These are phyloP conservation scores for Psittacula echo DNA, from an alignment of 2,797 vertebrate species.

Conservation along the genomic window DNA sequence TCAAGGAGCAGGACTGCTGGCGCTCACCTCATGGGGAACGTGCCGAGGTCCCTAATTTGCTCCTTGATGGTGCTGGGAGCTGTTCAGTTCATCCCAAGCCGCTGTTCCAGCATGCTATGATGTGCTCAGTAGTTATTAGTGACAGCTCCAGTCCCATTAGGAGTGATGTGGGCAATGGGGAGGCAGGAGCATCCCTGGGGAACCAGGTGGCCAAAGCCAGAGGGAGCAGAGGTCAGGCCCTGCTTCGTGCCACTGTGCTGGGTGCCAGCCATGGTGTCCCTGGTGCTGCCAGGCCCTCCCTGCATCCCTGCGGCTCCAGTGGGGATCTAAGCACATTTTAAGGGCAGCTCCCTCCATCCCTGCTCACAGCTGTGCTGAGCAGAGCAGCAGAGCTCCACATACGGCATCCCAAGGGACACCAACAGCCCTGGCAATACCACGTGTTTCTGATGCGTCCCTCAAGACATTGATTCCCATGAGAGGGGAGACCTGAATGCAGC, in stretches of 20 bases:
- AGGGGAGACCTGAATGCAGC: accelerated
- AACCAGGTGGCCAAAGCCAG: accelerated
- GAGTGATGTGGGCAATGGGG: accelerated
- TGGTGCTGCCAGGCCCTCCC: not conserved
- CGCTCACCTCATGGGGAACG: not conserved
- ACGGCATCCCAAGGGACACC: not conserved
- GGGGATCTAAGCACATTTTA: accelerated
- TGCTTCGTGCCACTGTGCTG: not conserved
- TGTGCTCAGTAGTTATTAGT: accelerated
- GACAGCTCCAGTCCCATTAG: not conserved
- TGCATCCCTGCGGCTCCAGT: accelerated
- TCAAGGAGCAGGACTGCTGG: not conserved
- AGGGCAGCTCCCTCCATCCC: not conserved
- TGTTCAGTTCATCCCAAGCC: not conserved
- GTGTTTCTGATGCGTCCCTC: accelerated
- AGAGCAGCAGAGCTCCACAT: not conserved
- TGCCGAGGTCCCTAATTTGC: not conserved
- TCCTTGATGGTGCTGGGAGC: not conserved
- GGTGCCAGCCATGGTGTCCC: not conserved
- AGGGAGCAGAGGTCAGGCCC: not conserved
- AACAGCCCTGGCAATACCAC: not conserved
- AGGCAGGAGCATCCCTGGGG: accelerated
- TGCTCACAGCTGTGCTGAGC: accelerated
- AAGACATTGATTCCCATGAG: not conserved
- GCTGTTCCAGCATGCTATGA: not conserved